These are phyloP conservation scores for Sycophila texana DNA, from an alignment of 2,888 invertebrate species.

Conservation along the genomic window DNA sequence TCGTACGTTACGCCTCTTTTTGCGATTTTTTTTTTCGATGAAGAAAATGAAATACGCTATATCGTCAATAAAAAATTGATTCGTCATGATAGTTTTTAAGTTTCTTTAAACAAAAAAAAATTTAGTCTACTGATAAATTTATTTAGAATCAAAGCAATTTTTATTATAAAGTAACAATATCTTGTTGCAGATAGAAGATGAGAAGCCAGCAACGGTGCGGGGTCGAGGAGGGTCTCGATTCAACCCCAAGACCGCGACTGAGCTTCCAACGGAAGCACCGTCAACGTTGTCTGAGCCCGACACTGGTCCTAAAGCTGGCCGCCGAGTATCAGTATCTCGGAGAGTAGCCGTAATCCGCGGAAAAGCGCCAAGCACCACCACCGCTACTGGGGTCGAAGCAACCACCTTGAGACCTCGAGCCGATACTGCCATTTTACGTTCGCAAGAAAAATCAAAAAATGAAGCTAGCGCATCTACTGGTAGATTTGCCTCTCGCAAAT, in stretches of 20 bases:
- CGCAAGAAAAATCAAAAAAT: constrained; percentile 1
- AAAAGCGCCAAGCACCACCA: not conserved
- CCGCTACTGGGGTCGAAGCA: not conserved
- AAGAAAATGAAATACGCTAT: too few species aligned
- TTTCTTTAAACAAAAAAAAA: too few species aligned
- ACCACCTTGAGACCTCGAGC: not conserved
- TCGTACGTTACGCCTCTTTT: too few species aligned
- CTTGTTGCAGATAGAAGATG: constrained; percentile 38
- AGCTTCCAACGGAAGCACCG: not conserved
- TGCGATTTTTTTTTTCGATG: too few species aligned
- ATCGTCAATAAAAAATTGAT: too few species aligned
- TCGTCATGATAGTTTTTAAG: too few species aligned
- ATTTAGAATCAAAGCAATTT: too few species aligned
- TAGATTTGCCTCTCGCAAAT: constrained; percentile 9
- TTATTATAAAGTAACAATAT: not conserved
- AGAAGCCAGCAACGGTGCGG: constrained; percentile 10
- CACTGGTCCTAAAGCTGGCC: constrained; percentile 19
- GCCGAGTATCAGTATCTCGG: constrained; percentile 6
- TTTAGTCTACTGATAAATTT: too few species aligned
- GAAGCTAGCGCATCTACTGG: not conserved
- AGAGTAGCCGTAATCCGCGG: not conserved
- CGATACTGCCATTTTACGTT: constrained; percentile 1
- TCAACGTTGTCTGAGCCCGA: not conserved
- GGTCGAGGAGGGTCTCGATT: constrained; percentile 22
- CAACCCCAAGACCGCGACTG: constrained; percentile 1